Evolutionary conservation across 1,140 invertebrate genomes (phyloP).

Genomic region (Dryas iulia): DNA sequence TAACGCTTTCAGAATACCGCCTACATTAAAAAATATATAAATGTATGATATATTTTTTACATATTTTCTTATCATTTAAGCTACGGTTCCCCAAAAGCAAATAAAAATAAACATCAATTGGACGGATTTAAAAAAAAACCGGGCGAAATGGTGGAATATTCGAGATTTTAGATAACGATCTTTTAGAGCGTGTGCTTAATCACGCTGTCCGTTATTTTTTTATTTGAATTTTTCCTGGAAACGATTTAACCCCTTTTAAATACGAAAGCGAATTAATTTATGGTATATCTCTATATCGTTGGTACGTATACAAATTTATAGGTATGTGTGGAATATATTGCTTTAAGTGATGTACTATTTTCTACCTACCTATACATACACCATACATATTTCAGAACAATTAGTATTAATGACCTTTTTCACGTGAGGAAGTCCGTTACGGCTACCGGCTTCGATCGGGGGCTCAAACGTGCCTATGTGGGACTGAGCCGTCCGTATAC

Average conservation of each 20-base stretch:
- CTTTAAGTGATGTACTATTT: too few relatives aligned
- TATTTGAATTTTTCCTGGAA: slow-evolving; percentile 13
- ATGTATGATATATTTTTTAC: background rate
- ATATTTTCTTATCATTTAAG: background rate
- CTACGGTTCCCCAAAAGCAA: slow-evolving; percentile 26
- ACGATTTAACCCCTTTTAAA: background rate
- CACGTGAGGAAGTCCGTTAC: too few relatives aligned
- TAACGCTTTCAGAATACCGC: too few relatives aligned
- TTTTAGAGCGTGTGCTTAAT: slow-evolving; percentile 46
- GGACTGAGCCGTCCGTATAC: too few relatives aligned
- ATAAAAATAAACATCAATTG: slow-evolving; percentile 34
- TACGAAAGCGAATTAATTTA: slow-evolving; percentile 2
- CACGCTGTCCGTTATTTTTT: slow-evolving; percentile 34
- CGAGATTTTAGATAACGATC: slow-evolving; percentile 43
- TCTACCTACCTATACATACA: too few relatives aligned
- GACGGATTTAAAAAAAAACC: slow-evolving; percentile 34
- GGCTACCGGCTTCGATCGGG: too few relatives aligned
- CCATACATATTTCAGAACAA: too few relatives aligned
- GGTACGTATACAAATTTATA: background rate
- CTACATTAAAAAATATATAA: too few relatives aligned
- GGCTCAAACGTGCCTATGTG: too few relatives aligned
- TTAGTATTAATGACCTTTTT: too few relatives aligned
- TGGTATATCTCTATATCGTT: background rate
- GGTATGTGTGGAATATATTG: too few relatives aligned
- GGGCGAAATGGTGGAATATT: slow-evolving; percentile 33